Conservation (phyloP, 2,797 vertebrate genomes). For the Tympanoctomys barrerae region DNA sequence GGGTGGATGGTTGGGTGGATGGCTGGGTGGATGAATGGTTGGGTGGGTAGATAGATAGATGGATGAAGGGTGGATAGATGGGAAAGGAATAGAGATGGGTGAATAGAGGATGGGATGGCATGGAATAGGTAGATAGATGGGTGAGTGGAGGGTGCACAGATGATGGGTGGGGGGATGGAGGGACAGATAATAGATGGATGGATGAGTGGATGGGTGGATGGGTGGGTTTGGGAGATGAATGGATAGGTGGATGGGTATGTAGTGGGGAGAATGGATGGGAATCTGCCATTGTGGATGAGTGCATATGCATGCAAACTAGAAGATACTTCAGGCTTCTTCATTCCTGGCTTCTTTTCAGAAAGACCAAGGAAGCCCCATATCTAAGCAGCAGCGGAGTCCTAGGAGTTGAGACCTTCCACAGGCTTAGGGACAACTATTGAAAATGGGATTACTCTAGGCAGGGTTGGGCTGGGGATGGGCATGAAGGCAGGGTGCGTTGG, state of each 20-base stretch:
- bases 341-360: neutral
- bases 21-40: neutral
- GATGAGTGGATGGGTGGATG: fast-evolving
- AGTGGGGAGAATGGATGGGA: neutral
- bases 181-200: neutral
- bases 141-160: neutral
- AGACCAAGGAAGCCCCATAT: neutral
- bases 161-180: neutral
- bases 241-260: neutral
- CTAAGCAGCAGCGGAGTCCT: neutral
- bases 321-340: neutral
- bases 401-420: neutral
- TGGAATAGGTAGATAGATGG: neutral
- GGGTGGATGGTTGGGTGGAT: neutral
- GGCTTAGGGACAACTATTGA: neutral
- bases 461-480: no score
- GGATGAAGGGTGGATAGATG: neutral
- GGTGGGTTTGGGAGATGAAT: neutral
- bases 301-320: neutral
- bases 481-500: neutral
- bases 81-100: neutral
- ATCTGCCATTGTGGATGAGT: neutral
- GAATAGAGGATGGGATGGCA: no score
- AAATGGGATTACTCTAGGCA: neutral
- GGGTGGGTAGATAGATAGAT: neutral